phyloP scores from a whole-genome alignment of 2,797 vertebrate genomes.

The Ctenochaetus hawaiiensis region DNA sequence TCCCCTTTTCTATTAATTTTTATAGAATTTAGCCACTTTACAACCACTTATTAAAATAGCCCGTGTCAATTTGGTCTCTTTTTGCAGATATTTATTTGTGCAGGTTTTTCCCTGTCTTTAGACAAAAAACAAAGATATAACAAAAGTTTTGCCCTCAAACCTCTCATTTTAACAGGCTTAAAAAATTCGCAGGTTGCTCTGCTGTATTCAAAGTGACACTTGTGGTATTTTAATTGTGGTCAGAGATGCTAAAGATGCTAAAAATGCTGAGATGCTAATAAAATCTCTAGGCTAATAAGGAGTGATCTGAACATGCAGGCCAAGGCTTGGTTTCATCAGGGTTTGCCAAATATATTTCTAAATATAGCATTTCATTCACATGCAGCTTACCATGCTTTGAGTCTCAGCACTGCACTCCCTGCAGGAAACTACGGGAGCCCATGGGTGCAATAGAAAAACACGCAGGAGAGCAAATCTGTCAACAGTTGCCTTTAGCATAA shows the following conservation, averaged over 20 bases:
- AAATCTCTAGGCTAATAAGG: not conserved
- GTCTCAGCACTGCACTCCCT: constrained; percentile 2
- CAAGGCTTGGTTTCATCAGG: not conserved
- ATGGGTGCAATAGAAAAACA: constrained; percentile 4
- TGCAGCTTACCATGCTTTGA: not conserved
- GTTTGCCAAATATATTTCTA: not conserved
- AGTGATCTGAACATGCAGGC: too few relatives aligned
- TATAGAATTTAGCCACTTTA: not conserved
- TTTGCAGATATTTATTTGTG: not conserved
- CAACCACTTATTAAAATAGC: not conserved
- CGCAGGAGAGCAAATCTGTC: not conserved
- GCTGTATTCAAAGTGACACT: not conserved
- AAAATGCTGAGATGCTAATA: not conserved
- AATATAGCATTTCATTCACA: not conserved
- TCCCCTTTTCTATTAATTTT: not conserved
- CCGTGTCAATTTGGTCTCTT: too few relatives aligned
- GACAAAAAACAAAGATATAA: not conserved
- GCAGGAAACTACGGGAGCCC: not conserved
- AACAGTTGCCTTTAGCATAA: not conserved
- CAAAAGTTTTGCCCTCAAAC: not conserved
- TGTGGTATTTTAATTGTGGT: not conserved
- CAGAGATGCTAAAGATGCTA: not conserved
- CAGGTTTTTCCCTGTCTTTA: not conserved
- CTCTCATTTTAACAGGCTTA: not conserved
- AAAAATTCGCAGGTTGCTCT: constrained; percentile 6